A percentile compares a stretch with the other conserved stretches of the same genome.
phyloP scores from a whole-genome alignment of 2,888 invertebrate genomes.

The Drosophila flavopinicola region DNA sequence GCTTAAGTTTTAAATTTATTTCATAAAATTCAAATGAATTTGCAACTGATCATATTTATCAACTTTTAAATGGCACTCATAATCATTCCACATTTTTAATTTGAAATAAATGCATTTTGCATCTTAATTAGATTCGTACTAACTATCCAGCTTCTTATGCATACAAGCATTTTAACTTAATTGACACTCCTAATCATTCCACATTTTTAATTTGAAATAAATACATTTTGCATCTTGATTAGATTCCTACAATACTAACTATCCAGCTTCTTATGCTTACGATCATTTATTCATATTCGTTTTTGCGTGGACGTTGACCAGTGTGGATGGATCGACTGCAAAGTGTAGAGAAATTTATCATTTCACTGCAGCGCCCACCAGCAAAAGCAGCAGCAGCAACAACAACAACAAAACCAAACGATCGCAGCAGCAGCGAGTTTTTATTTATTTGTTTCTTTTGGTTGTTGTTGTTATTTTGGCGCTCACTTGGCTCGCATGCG shows the following conservation, averaged over 20 bases:
- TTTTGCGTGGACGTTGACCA: constrained; percentile 15
- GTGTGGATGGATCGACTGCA: constrained; percentile 57
- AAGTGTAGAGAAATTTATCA: constrained; percentile 82
- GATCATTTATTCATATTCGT: not conserved
- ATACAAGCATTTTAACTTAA: not conserved
- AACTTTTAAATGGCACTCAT: too few relatives aligned
- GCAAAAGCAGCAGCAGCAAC: constrained; percentile 24
- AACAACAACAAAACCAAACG: constrained; percentile 36
- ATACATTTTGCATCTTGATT: too few relatives aligned
- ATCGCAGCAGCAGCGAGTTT: constrained; percentile 51
- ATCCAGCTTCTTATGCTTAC: too few relatives aligned
- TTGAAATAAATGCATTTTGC: too few relatives aligned
- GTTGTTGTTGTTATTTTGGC: constrained; percentile 26
- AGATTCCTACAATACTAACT: not conserved
- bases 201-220: too few relatives aligned
- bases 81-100: too few relatives aligned
- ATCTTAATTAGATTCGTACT: too few relatives aligned
- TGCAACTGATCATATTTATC: too few relatives aligned
- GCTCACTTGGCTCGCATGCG: constrained; percentile 57
- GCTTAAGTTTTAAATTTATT: too few relatives aligned
- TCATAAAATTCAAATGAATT: too few relatives aligned
- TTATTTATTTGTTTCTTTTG: constrained; percentile 36
- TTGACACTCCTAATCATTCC: not conserved
- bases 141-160: not conserved
- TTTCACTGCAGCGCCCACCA: constrained; percentile 67